These are phyloP conservation scores for Callipepla californica DNA, from an alignment of 2,113 vertebrate genomes.

Conservation along the genomic window DNA sequence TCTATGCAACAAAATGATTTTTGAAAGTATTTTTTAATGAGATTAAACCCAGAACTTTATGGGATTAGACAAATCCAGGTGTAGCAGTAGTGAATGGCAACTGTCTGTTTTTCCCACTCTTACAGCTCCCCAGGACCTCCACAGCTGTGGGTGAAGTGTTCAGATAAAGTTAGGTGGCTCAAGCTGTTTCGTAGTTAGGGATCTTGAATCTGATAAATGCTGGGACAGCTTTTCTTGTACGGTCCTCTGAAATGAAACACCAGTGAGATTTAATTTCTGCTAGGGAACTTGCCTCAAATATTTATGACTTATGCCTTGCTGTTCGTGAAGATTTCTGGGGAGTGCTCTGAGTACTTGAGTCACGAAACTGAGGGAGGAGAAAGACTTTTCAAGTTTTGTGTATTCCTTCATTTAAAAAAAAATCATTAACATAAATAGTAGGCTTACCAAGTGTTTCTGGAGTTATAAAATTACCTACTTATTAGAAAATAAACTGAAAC, in stretches of 20 bases:
- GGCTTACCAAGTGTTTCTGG: not conserved
- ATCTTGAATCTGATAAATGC: not conserved
- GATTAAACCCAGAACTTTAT: not conserved
- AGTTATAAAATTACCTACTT: not conserved
- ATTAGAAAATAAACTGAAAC: not conserved
- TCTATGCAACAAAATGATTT: not conserved
- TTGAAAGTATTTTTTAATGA: not conserved
- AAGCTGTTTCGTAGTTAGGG: not conserved
- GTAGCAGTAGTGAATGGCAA: not conserved
- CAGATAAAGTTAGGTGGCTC: not conserved
- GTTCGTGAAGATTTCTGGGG: not conserved
- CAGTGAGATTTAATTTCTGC: not conserved
- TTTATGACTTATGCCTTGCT: not conserved
- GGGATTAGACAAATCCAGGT: not conserved
- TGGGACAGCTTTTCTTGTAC: not conserved
- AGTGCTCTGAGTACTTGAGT: not conserved
- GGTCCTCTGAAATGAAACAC: not conserved
- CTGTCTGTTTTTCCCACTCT: not conserved
- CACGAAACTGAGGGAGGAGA: not conserved
- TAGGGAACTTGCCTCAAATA: not conserved
- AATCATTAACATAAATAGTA: not conserved
- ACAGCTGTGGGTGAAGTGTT: not conserved
- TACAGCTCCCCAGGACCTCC: not conserved
- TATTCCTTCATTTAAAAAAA: not conserved
- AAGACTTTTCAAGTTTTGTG: accelerated